These are phyloP conservation scores for Martes martes DNA, from an alignment of 2,113 vertebrate genomes.

Conservation along the genomic window DNA sequence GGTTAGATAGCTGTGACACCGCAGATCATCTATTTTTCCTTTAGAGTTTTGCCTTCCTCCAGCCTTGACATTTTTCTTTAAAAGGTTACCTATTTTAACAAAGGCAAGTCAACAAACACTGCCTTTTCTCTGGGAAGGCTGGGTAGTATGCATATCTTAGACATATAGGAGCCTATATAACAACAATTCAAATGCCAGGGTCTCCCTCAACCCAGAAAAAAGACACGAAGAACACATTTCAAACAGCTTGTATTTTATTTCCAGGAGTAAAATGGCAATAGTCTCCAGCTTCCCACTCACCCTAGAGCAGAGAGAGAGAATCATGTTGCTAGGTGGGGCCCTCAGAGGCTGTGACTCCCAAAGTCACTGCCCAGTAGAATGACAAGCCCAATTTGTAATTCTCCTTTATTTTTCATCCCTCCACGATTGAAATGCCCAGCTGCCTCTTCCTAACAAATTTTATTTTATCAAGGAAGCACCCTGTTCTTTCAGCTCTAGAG, in stretches of 20 bases:
- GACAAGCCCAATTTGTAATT: conserved; percentile 38
- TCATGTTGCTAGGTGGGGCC: not conserved
- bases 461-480: conserved; percentile 51
- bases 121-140: not conserved
- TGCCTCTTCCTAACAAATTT: conserved; percentile 47
- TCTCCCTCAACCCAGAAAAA: not conserved
- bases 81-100: not conserved
- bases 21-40: not conserved
- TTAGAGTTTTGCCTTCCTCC: not conserved
- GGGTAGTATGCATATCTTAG: not conserved
- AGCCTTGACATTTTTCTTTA: not conserved
- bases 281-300: not conserved
- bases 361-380: not conserved
- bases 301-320: conserved; percentile 10
- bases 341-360: not conserved
- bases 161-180: not conserved
- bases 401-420: conserved; percentile 22
- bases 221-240: not conserved
- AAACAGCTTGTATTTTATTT: not conserved
- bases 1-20: not conserved
- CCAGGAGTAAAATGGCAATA: not conserved
- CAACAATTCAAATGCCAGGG: not conserved
- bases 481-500: conserved; percentile 35
- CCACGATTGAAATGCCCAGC: conserved; percentile 9
- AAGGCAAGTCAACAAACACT: not conserved